Percentiles rank a stretch among this genome's conserved stretches.
These are phyloP conservation scores for Macaria liturata DNA, from an alignment of 2,888 invertebrate genomes.

Conservation along the genomic window DNA sequence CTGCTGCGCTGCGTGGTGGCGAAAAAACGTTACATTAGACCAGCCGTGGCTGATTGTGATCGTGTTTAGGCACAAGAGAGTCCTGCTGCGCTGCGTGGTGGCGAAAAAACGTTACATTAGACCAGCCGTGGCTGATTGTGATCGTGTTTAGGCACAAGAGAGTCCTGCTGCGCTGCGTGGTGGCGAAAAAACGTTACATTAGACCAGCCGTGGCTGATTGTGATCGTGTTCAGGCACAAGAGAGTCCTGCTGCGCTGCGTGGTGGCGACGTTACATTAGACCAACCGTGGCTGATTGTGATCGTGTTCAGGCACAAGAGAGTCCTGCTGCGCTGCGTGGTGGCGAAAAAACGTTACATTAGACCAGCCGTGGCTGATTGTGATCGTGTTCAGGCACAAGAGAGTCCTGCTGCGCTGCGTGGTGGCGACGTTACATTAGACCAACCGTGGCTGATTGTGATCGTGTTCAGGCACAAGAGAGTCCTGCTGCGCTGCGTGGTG, in stretches of 20 bases:
- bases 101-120: too few species aligned
- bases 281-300: slow-evolving; percentile 61
- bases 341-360: too few species aligned
- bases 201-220: slow-evolving; percentile 58
- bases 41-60: slow-evolving; percentile 61
- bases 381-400: slow-evolving; percentile 53
- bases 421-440: too few species aligned
- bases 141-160: slow-evolving; percentile 54
- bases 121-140: slow-evolving; percentile 60
- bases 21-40: too few species aligned
- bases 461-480: slow-evolving; percentile 54
- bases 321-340: slow-evolving; percentile 52
- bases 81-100: slow-evolving; percentile 51
- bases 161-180: slow-evolving; percentile 50
- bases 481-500: slow-evolving; percentile 51
- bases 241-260: slow-evolving; percentile 49
- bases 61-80: slow-evolving; percentile 54
- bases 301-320: slow-evolving; percentile 53
- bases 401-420: slow-evolving; percentile 49
- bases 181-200: too few species aligned
- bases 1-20: slow-evolving; percentile 50
- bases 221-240: slow-evolving; percentile 55
- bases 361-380: slow-evolving; percentile 60
- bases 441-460: slow-evolving; percentile 62
- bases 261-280: too few species aligned